Conservation (phyloP, 2,888 invertebrate genomes). For the Caenorhabditis becei region DNA sequence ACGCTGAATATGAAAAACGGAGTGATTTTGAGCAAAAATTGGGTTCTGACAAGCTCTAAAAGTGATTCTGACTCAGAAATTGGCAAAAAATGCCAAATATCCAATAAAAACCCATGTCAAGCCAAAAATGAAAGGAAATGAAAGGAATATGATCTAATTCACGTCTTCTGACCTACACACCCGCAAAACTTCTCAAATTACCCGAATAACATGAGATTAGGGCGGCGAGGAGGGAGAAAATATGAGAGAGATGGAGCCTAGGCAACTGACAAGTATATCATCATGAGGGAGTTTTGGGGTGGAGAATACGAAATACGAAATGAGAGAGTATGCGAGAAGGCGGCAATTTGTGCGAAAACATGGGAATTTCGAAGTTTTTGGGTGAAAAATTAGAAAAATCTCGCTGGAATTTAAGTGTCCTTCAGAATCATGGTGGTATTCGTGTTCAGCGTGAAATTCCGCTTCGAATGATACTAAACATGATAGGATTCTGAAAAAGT, state of each 20-base stretch:
- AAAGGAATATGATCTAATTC: background rate
- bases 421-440: too few relatives aligned
- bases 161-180: background rate
- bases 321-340: too few relatives aligned
- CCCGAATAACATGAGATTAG: background rate
- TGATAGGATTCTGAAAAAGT: background rate
- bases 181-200: background rate
- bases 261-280: constrained; percentile 4
- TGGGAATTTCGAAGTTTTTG: too few relatives aligned
- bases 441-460: background rate
- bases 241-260: background rate
- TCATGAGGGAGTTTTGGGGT: background rate
- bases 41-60: too few relatives aligned
- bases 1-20: too few relatives aligned
- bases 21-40: too few relatives aligned
- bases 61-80: too few relatives aligned
- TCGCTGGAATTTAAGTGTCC: too few relatives aligned
- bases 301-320: background rate
- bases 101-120: background rate
- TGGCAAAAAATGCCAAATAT: background rate
- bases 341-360: background rate
- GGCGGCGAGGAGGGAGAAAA: background rate
- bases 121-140: too few relatives aligned
- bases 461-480: background rate
- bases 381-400: too few relatives aligned